Evolutionary conservation across 2,888 invertebrate species (phyloP), one percentile per base, ranked within the genome.

Genomic region (Notodonta ziczac): DNA sequence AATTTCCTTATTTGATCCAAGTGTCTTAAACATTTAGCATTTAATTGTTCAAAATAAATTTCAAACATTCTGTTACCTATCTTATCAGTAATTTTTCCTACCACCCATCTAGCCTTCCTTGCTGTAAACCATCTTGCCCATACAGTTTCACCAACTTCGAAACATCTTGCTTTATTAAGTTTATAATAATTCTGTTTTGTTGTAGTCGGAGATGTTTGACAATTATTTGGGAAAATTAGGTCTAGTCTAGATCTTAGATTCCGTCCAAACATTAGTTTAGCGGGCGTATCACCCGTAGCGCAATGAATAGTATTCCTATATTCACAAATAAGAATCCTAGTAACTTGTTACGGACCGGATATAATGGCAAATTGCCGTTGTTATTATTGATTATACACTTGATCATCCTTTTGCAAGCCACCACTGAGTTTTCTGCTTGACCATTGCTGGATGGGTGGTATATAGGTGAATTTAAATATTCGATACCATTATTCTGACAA

Each of bases 231-330:
- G 13, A 58, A 12, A 40, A 61, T 54, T 39, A 69, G 57, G 46
- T 73, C 70, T 24, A 73, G 56, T 7, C 70, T 60, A 1, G 68
- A 59, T 35, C 69, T 57, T 44, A 73, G 55, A 40, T 67, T 39
- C 9, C 73, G 32, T 14, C 73, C 71, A 24, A 73, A 68, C 68
- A 69, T 72, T 56, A 70, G 46, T 35, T 63, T 65, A 4, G 73
- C 71, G 0, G 71, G 71, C 13, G 69, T 63, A n/a, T 57, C 56
- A 2, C 69, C 69, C 2, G 70, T 70, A 14, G 70, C 52, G 57
- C 70, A 70, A 46, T 71, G 69, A 42, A 59, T 61, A 1, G 67
- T 60, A 39, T 74, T 72, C 24, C 72, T 62, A 46, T 72, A 74
- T 10, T 59, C n/a, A n/a, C 58, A 55, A 73, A 73, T 16, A 73